A percentile compares a stretch with the other conserved stretches of the same genome.
phyloP scores from a whole-genome alignment of 2,113 vertebrate genomes.

The Antennarius striatus region DNA sequence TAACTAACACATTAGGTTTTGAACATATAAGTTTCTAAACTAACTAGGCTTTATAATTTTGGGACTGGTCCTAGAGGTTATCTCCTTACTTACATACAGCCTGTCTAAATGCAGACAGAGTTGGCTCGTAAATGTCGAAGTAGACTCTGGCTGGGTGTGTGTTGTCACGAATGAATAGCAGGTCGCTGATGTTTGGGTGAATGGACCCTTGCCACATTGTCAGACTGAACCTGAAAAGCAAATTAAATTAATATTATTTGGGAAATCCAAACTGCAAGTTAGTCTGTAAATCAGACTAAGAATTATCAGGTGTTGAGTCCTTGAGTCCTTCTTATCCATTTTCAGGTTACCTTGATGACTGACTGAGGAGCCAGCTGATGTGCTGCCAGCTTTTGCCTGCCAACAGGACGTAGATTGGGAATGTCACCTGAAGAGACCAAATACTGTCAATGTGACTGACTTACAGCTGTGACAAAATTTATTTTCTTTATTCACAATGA shows the following conservation, averaged over 20 bases:
- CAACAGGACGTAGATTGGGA: slow-evolving; percentile 80
- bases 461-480: too few relatives aligned
- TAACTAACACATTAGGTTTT: too few relatives aligned
- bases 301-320: neutral
- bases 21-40: too few relatives aligned
- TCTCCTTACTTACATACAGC: slow-evolving; percentile 70
- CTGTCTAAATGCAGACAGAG: slow-evolving; percentile 82
- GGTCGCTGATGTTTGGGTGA: slow-evolving; percentile 79
- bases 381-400: slow-evolving; percentile 80
- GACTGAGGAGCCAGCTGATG: slow-evolving; percentile 86
- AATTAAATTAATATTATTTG: neutral
- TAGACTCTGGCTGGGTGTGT: slow-evolving; percentile 78
- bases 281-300: neutral
- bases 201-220: slow-evolving; percentile 83
- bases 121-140: slow-evolving; percentile 87
- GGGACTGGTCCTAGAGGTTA: neutral
- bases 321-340: neutral
- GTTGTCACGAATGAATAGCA: slow-evolving; percentile 86
- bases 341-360: slow-evolving; percentile 80
- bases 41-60: neutral
- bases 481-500: too few relatives aligned
- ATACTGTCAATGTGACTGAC: neutral
- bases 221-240: slow-evolving; percentile 80
- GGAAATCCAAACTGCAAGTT: too few relatives aligned
- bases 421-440: slow-evolving; percentile 73